Base-by-base conservation (phyloP, 1,140 invertebrate genomes). In the Yoshiicerus persimilis region DNA sequence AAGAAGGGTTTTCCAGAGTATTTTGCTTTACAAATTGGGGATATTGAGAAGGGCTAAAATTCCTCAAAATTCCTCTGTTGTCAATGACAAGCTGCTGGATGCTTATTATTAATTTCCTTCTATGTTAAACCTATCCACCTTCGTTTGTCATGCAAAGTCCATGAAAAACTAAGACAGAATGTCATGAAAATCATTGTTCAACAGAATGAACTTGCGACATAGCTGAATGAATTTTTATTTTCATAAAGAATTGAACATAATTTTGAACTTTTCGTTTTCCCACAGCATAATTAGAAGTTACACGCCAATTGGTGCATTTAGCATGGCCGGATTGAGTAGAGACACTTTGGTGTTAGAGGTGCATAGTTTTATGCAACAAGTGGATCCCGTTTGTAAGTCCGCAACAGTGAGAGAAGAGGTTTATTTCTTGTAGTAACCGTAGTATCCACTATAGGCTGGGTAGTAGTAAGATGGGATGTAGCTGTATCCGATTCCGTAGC, bases 391-490 rank as follows among this genome's bases (percentile, higher is more conserved):
- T 16, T 16, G 47, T 56, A 56, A 56, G n/a, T n/a, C n/a, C n/a
- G 47, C 16, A n/a, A 56, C 47, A 56, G 47, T 5, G 8, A n/a
- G 39, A 11, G 39, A 56, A n/a, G n/a, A n/a, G n/a, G n/a, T 38
- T 84, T 84, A 84, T 56, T 84, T 84, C 83, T 84, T 84, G 83
- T 47, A 47, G 83, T 84, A 84, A 62, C 83, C 83, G 39, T 84
- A 84, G 38, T 84, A 84, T 70, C 66, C 66, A 32, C 25, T 13
- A 16, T 32, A 70, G 13, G 0, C 66, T 30, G 25, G 66, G 66
- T 70, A 30, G 27, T 25, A 8, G 23, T 2, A 4, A 47, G 27
- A 84, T 84, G 39, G 39, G 23, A 34, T n/a, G 47, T 56, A n/a
- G 47, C 47, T 56, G 47, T 56, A 56, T 56, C 47, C 83, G 4